These are phyloP conservation scores for Premnoplex brunnescens DNA, from an alignment of 2,797 vertebrate genomes.

Conservation along the genomic window DNA sequence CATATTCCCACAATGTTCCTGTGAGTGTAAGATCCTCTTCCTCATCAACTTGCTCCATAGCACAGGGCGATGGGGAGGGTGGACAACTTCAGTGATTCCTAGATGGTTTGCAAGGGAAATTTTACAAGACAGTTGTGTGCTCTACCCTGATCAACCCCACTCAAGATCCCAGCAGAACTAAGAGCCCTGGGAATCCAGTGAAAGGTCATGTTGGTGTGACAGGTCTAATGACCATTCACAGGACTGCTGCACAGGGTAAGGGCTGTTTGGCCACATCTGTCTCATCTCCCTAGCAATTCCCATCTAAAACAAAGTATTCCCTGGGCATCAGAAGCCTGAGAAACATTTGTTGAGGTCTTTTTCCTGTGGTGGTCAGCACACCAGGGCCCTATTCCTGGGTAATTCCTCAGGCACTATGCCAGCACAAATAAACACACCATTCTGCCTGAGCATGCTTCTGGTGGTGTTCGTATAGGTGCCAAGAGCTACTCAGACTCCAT, in stretches of 20 bases:
- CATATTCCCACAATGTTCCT: background rate
- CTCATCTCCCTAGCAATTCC: background rate
- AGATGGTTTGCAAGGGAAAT: background rate
- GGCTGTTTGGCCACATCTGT: background rate
- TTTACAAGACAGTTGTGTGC: background rate
- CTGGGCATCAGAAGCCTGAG: background rate
- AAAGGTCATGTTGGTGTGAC: background rate
- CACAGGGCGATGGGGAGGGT: background rate
- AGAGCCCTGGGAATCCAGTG: background rate
- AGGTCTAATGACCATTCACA: background rate
- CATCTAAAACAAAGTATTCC: background rate
- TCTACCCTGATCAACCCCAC: background rate
- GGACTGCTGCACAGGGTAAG: background rate
- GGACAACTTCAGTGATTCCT: background rate
- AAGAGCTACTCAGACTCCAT: background rate
- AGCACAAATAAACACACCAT: background rate
- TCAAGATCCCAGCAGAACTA: background rate
- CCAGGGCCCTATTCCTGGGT: background rate
- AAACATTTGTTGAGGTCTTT: background rate
- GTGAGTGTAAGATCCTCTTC: background rate
- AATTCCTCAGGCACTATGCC: background rate
- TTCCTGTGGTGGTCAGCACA: background rate
- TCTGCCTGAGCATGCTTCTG: background rate
- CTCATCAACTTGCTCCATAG: background rate
- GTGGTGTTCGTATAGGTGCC: background rate